Evolutionary conservation across 2,797 vertebrate species (phyloP), one percentile per base, ranked within the genome.

Genomic region (Moxostoma hubbsi): DNA sequence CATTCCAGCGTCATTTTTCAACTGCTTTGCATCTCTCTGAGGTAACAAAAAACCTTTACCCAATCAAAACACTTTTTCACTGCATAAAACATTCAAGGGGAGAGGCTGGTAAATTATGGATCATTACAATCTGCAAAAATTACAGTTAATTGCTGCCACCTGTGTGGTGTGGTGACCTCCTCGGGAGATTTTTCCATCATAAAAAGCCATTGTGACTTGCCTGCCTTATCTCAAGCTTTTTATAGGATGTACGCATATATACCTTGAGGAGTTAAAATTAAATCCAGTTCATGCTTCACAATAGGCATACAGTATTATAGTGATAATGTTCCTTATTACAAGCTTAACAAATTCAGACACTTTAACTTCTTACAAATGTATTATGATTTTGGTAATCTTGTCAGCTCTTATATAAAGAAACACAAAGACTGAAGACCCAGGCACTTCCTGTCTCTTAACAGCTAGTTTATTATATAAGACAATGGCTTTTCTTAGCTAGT

Each of bases 101-200:
- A 59, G 24, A 79, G 53, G 66, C 89, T 93, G 92, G 90, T 92
- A 94, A 94, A 94, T 94, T 93, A 93, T 93, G 93, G 93, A 93
- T 94, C 94, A 96, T 96, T 95, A 94, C 95, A 91, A 89, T 95
- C 92, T 93, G 91, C 92, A 93, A 92, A 92, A 94, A 94, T 93
- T 94, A 93, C 92, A 95, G 93, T 93, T 96, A 96, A 95, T 95
- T 95, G 94, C 94, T 94, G 94, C 93, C 94, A 95, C 91, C 95
- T 96, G 94, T 93, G 87, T 92, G 92, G 90, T n/a, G 92, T 93
- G 94, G 92, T 93, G 92, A 94, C 94, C 93, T 92, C 86, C 89
- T 86, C 90, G 85, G 91, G 91, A 92, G 65, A 92, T 93, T 93
- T 94, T 93, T 93, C 91, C 90, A 88, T 93, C 92, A 92, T 93